Evolutionary conservation across 23 tunicate species (phyloP), one percentile per base, ranked within the genome.

Genomic region (Aplidium turbinatum): DNA sequence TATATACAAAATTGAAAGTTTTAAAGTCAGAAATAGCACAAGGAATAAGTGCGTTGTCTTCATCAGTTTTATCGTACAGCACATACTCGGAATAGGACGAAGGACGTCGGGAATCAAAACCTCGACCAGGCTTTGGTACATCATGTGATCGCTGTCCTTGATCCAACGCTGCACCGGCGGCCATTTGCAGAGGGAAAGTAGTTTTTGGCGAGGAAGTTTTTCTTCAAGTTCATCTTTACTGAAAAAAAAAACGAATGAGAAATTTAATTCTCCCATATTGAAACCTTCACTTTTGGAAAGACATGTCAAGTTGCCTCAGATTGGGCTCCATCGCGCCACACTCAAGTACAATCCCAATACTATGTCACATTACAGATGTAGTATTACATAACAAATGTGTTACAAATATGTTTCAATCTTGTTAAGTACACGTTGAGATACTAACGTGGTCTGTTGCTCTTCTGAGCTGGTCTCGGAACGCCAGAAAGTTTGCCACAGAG

Each of bases 61-160:
- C n/a, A n/a, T n/a, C n/a, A n/a, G n/a, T n/a, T n/a, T n/a, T n/a
- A n/a, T n/a, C n/a, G n/a, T n/a, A n/a, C n/a, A 35, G 6, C 39
- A 85, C 87, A 76, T 72, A 89, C 97, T 91, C 45, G 97, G 97
- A 28, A 95, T 90, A 57, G 95, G 99, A 0, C 92, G 73, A 56
- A 95, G 57, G 24, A 95, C 99, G 39, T 95, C 99, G 5, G 99
- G 99, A 53, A 95, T 95, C 22, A 95, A 79, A 54, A 95, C 89
- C 27, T 95, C 99, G 31, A 85, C 93, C 1, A 95, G 77, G 62
- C 96, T 95, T 67, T 85, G 91, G 35, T 95, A 95, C 81, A 95
- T 89, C 58, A 83, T 34, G 74, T 95, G 96, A 38, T 95, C 99
- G 34, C 96, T 84, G 40, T 85, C 86, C 33, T 83, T 83, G 11